These are phyloP conservation scores for Stenoptilia bipunctidactyla DNA, from an alignment of 2,888 invertebrate species.

Conservation along the genomic window DNA sequence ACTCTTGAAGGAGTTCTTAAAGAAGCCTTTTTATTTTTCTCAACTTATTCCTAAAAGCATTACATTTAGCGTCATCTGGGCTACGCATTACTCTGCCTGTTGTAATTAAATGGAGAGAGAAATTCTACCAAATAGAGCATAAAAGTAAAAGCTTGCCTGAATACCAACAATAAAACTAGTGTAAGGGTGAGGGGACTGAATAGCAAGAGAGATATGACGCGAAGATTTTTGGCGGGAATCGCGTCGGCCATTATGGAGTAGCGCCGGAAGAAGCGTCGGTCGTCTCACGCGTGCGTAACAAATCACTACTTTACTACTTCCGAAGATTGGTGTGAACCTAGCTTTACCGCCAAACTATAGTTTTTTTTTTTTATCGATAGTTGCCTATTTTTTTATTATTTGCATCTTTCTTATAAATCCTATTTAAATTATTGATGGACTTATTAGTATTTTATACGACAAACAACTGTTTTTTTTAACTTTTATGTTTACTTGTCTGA, in stretches of 20 bases:
- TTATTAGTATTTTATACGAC: too few relatives aligned
- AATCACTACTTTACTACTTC: conserved; percentile 73
- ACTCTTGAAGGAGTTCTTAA: too few relatives aligned
- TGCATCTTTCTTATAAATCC: too few relatives aligned
- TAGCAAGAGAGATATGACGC: conserved; percentile 12
- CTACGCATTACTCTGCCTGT: conserved; percentile 41
- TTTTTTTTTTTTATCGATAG: too few relatives aligned
- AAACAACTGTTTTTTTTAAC: too few relatives aligned
- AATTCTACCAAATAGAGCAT: conserved; percentile 59
- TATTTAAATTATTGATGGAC: too few relatives aligned
- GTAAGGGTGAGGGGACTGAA: conserved; percentile 23
- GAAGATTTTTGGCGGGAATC: conserved; percentile 24
- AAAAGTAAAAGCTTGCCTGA: conserved; percentile 46
- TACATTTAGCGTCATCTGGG: conserved; percentile 31
- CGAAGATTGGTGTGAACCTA: conserved; percentile 28
- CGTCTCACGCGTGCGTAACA: conserved; percentile 70
- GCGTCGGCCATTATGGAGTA: conserved; percentile 48
- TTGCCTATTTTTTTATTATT: too few relatives aligned
- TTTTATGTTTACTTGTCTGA: too few relatives aligned
- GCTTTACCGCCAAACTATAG: neutral
- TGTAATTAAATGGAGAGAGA: conserved; percentile 58
- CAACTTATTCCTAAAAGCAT: neutral
- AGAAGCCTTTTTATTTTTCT: too few relatives aligned
- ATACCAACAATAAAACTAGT: conserved; percentile 36
- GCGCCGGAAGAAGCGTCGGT: conserved; percentile 53